Evolutionary conservation across 53 echinoderm and acorn worm genomes (phyloP).

Genomic region (Hippasteria phrygiana): DNA sequence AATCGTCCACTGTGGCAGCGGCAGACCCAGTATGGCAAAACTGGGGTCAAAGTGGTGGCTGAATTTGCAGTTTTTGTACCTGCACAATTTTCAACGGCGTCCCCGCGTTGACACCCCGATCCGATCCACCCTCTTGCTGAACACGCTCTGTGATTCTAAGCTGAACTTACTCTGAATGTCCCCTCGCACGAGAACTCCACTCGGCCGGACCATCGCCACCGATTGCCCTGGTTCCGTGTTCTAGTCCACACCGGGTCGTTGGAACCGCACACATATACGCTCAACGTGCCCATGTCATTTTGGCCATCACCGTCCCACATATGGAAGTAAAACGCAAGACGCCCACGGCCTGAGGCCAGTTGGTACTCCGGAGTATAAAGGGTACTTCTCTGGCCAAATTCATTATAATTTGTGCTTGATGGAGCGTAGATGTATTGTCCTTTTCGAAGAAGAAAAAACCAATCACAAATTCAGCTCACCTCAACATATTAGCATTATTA

Average conservation of each 20-base stretch:
- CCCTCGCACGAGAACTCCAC: constrained; percentile 40
- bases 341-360: constrained; percentile 15
- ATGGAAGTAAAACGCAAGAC: constrained; percentile 64
- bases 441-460: neutral
- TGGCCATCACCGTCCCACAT: constrained; percentile 48
- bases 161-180: constrained; percentile 18
- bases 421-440: constrained; percentile 62
- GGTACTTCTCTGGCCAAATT: constrained; percentile 7
- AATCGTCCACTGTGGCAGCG: no score
- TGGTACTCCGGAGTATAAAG: constrained; percentile 50
- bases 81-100: no score
- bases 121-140: no score
- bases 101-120: no score
- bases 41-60: no score
- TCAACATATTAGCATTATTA: no score
- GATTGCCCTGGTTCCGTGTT: constrained; percentile 46
- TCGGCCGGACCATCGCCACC: constrained; percentile 28
- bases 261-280: constrained; percentile 39
- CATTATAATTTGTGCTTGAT: neutral
- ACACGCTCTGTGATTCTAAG: neutral
- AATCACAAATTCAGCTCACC: no score
- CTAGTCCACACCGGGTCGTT: neutral
- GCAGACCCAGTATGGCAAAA: no score
- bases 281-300: constrained; percentile 57
- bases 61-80: no score